phyloP scores from a whole-genome alignment of 2,888 invertebrate genomes.

The Cantharis lateralis region DNA sequence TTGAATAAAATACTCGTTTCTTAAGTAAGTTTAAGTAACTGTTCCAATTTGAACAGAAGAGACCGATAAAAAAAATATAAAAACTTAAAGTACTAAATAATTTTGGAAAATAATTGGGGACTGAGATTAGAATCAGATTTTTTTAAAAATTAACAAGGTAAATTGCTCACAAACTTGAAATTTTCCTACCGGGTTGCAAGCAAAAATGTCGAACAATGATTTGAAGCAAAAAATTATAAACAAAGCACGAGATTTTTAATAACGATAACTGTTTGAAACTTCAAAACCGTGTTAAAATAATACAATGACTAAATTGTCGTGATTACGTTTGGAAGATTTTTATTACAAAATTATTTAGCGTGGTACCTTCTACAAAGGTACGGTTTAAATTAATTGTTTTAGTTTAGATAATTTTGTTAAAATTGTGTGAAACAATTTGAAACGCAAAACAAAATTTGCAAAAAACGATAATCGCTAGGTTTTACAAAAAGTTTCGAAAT shows the following conservation, averaged over 20 bases:
- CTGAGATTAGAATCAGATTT: neutral
- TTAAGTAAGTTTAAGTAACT: neutral
- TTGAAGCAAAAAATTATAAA: neutral
- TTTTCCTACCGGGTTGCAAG: neutral
- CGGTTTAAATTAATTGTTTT: neutral
- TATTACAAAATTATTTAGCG: neutral
- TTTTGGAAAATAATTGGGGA: neutral
- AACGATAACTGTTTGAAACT: neutral
- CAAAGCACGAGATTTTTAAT: neutral
- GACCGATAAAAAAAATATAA: neutral
- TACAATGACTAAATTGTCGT: neutral
- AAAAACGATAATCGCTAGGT: neutral
- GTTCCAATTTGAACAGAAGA: neutral
- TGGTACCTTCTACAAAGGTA: neutral
- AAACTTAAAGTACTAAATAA: neutral
- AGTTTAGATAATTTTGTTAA: neutral
- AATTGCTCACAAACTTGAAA: neutral
- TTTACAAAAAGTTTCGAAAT: neutral
- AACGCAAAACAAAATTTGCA: neutral
- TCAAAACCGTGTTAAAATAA: neutral
- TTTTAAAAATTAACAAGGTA: neutral
- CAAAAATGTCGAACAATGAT: neutral
- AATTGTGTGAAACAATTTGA: neutral
- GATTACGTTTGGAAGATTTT: neutral
- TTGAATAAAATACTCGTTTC: neutral